Conservation (phyloP, 2,797 vertebrate genomes). For the Clarias platycephalus region DNA sequence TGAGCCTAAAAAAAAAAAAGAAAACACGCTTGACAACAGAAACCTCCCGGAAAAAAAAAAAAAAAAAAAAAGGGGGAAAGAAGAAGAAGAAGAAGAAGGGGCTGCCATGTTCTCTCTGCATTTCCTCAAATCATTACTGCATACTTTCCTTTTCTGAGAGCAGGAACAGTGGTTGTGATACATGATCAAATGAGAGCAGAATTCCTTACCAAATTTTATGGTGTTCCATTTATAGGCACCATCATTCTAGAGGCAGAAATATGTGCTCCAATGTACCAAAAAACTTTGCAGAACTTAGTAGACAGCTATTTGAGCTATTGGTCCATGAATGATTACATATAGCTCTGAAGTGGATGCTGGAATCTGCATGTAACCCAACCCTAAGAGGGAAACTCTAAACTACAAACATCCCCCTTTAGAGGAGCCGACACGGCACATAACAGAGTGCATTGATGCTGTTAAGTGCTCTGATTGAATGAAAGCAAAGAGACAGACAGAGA, state of each 20-base stretch:
- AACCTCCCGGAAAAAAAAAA: conserved; percentile 27
- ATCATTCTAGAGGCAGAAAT: conserved; percentile 3
- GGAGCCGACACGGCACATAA: conserved; percentile 35
- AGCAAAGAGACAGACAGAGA: conserved; percentile 25
- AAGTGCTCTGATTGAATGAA: conserved; percentile 42
- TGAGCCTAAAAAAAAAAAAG: conserved; percentile 62
- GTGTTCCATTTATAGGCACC: conserved; percentile 6
- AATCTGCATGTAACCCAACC: conserved; percentile 47
- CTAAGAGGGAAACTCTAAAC: conserved; percentile 40
- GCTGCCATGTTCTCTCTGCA: conserved; percentile 62
- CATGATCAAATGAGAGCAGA: conserved; percentile 9
- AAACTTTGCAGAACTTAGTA: conserved; percentile 28
- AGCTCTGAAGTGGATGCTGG: conserved; percentile 37
- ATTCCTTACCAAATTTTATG: background rate
- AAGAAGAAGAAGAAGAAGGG: conserved; percentile 54
- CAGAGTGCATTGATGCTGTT: conserved; percentile 31
- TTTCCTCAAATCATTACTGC: conserved; percentile 35
- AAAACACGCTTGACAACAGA: conserved; percentile 72
- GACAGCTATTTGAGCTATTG: background rate
- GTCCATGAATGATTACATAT: conserved; percentile 31
- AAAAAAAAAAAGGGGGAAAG: background rate
- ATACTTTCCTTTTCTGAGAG: conserved; percentile 13
- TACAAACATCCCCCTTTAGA: conserved; percentile 36
- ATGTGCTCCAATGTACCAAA: background rate
- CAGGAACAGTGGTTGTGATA: conserved; percentile 11